Evolutionary conservation across 2,113 vertebrate species (phyloP), one percentile per base, ranked within the genome.

Genomic region (Hydrolagus affinis): DNA sequence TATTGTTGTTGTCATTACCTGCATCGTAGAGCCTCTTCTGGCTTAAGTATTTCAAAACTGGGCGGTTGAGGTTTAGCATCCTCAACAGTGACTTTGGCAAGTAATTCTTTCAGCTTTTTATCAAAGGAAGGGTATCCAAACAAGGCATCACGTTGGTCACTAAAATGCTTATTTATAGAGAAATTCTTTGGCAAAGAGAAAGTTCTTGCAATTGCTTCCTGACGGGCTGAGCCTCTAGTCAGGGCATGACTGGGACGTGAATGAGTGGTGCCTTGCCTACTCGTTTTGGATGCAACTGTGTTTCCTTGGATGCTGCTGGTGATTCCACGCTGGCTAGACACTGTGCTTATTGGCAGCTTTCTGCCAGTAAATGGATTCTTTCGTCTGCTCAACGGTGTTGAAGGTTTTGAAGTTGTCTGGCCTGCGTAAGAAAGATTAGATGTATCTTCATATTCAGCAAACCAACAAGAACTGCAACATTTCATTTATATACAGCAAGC

Each of bases 21-120:
- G 90, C 89, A 93, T 86, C 87, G 92, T 86, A 90, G 80, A 76
- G 89, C 86, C 87, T 90, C 91, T 72, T 90, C 88, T 0, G 91
- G 90, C 88, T 87, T 90, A 72, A 88, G 28, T 28, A 85, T 21
- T 68, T 66, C 21, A 64, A 12, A 59, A 73, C 0, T 14, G 30
- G 23, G 85, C 4, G 85, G 25, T 72, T 89, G 56, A 25, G 19
- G 0, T 14, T 75, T 15, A 21, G 21, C 3, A 8, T 90, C 88
- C 1, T 85, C 87, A 10, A 89, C 75, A 68, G 60, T 64, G 2
- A 64, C 25, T 1, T 77, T 91, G 87, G 90, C 88, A 85, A 90
- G 85, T 72, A 89, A 72, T 21, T 72, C 86, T 69, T 88, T 91
- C 10, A 90, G 86, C 70, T 85, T 91, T 56, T 86, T 78, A 0